Conservation (phyloP, 1,140 invertebrate species). For the Magallana angulata region DNA sequence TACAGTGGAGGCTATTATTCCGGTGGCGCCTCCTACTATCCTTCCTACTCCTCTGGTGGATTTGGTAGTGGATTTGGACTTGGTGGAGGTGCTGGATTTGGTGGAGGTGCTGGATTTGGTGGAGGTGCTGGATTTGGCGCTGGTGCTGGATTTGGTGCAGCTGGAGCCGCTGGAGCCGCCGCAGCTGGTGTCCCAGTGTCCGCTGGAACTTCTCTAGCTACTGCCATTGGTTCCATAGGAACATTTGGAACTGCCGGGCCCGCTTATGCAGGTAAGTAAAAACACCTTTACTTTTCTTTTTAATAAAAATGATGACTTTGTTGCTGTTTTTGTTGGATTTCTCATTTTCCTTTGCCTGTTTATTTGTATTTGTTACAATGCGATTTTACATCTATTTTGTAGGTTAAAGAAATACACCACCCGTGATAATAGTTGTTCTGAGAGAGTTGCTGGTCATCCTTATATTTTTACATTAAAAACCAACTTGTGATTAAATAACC, state of each 20-base stretch:
- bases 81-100: background rate
- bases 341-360: no score
- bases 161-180: no score
- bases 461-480: background rate
- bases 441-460: slow-evolving; percentile 18
- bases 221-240: slow-evolving; percentile 6
- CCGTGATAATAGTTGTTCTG: slow-evolving; percentile 2
- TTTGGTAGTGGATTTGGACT: background rate
- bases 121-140: background rate
- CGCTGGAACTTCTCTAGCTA: background rate
- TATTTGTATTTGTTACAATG: no score
- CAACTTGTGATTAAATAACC: no score
- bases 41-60: background rate
- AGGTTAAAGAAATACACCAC: slow-evolving; percentile 11
- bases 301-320: background rate
- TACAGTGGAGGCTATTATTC: background rate
- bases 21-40: background rate
- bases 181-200: background rate
- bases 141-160: background rate
- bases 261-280: slow-evolving; percentile 3
- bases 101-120: background rate
- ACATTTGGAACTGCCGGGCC: background rate
- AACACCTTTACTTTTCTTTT: background rate
- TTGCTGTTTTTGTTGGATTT: background rate
- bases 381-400: background rate